Base-by-base conservation (phyloP, 2,888 invertebrate genomes). In the Hyles lineata region DNA sequence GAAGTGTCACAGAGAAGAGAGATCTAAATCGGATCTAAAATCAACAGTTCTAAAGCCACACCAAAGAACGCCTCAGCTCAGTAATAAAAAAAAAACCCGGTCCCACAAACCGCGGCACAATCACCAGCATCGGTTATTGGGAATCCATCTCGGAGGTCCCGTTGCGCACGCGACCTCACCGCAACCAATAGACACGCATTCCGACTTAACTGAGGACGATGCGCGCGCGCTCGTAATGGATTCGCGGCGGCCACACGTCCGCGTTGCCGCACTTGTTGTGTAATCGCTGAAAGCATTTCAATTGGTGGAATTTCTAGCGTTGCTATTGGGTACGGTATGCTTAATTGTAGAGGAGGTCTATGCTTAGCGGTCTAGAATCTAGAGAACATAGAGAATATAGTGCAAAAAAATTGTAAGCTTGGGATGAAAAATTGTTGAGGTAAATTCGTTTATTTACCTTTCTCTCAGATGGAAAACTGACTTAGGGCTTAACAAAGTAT, bases 161-260 rank as follows among this genome's bases (percentile, higher is more conserved):
- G 91, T 92, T 92, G 89, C 84, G 87, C 90, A 87, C 87, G 89
- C 86, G 89, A 88, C 88, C 88, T 85, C 81, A 79, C 82, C 79
- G 84, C 86, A 86, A 85, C 67, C 32, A 87, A 87, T 85, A 67
- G 67, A 50, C 83, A 86, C 86, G 87, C 90, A 91, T 90, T 89
- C 91, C 88, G 75, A 78, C 74, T 81, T 83, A 83, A 80, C 83
- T 80, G 82, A 82, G 85, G 86, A 88, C 83, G 81, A 81, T 80
- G 87, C 84, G 67, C 72, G 72, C 62, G 76, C 74, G 73, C 74
- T 55, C 74, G 76, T 80, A 82, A 82, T 80, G 79, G 78, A 84
- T 85, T 84, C 79, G 82, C 75, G 1, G 23, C 67, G 67, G 67
- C 50, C 23, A 43, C 67, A 67, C 67, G 67, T 50, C 67, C 70